Percentiles rank a stretch among this genome's conserved stretches.
Evolutionary conservation across 1,140 invertebrate species (phyloP).

Genomic region (Cydia strobilella): DNA sequence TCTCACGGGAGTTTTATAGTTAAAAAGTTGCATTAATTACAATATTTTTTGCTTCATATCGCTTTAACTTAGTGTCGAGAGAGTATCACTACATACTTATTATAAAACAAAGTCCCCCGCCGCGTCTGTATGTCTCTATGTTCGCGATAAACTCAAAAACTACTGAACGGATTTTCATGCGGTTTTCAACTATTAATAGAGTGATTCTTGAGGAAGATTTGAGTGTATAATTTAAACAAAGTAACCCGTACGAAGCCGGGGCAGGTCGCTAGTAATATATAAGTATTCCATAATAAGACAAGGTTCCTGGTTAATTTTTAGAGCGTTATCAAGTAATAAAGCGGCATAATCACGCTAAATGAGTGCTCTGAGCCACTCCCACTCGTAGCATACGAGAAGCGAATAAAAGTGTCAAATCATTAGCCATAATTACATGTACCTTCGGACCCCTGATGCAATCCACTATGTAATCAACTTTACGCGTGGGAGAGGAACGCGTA

Average conservation of each 20-base stretch:
- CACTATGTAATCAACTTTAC: conserved; percentile 36
- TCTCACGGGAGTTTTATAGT: too few species aligned
- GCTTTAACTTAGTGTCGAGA: too few species aligned
- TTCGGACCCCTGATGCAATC: conserved; percentile 42
- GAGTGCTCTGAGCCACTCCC: conserved; percentile 45
- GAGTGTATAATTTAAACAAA: too few species aligned
- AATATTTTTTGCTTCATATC: neutral
- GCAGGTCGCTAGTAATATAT: too few species aligned
- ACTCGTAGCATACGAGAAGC: conserved; percentile 49
- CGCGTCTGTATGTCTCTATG: too few species aligned
- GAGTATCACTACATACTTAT: neutral
- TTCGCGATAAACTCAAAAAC: too few species aligned
- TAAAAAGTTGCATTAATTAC: conserved; percentile 12
- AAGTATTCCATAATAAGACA: neutral
- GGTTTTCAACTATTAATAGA: too few species aligned
- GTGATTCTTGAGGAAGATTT: too few species aligned
- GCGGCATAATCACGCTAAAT: conserved; percentile 52
- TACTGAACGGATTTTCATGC: too few species aligned
- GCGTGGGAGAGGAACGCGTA: conserved; percentile 5
- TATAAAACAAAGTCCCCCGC: too few species aligned
- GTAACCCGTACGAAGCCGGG: too few species aligned
- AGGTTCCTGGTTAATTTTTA: conserved; percentile 48
- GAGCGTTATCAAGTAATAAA: conserved; percentile 61
- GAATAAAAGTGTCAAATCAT: conserved; percentile 63
- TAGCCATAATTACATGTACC: conserved; percentile 56